Percentiles rank a stretch among this genome's conserved stretches.
Evolutionary conservation across 2,888 invertebrate species (phyloP).

Genomic region (Hyposoter dolosus): DNA sequence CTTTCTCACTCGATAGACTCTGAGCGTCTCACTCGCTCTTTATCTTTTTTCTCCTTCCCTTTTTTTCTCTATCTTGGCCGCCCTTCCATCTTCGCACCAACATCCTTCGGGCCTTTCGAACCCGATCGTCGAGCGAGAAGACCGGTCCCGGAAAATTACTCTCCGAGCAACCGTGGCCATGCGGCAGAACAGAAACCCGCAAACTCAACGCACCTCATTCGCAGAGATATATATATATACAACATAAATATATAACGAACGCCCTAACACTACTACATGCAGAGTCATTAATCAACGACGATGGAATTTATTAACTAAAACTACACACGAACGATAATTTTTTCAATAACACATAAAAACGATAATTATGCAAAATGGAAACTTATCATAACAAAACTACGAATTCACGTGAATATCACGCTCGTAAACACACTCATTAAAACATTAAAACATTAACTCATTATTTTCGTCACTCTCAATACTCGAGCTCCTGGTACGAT

Average conservation of each 20-base stretch:
- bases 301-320: not conserved
- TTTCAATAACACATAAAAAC: not conserved
- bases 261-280: not conserved
- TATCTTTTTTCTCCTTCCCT: conserved; percentile 40
- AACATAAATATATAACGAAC: not conserved
- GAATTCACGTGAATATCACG: not conserved
- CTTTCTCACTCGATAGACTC: conserved; percentile 40
- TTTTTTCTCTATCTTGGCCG: conserved; percentile 43
- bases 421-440: not conserved
- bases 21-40: conserved; percentile 32
- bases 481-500: not conserved
- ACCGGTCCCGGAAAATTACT: conserved; percentile 80
- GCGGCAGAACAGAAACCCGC: conserved; percentile 72
- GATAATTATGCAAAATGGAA: not conserved
- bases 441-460: not conserved
- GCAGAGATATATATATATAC: conserved; percentile 7
- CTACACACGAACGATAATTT: not conserved
- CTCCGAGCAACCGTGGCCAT: conserved; percentile 67
- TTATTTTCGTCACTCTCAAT: not conserved
- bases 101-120: conserved; percentile 69
- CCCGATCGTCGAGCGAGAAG: conserved; percentile 73
- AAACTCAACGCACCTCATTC: conserved; percentile 34
- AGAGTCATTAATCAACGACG: not conserved
- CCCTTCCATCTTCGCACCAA: conserved; percentile 60
- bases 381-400: not conserved